Base-by-base conservation (phyloP, 2,797 vertebrate genomes). In the Xerus rutilus region DNA sequence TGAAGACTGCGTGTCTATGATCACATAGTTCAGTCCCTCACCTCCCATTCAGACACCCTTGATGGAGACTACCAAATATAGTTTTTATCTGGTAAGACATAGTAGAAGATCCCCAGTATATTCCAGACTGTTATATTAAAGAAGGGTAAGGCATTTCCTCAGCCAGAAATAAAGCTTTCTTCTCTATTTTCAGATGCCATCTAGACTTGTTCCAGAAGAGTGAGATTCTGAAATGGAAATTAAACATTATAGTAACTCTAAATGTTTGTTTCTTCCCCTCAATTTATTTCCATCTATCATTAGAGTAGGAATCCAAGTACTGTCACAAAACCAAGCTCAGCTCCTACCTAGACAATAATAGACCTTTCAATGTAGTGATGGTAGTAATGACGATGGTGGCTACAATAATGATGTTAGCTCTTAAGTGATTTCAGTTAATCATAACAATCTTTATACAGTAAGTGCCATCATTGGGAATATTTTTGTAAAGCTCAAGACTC, bases 221-320 rank as follows among this genome's bases (percentile, higher is more conserved):
- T 59, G 28, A 85, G 32, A 92, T 89, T 86, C 7, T 64, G n/a
- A 86, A 86, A 89, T 54, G 78, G 12, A 49, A 77, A 85, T 57
- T 7, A 49, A 86, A 54, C 35, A 86, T 65, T n/a, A 30, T 21
- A 79, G 52, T 13, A 76, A 49, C 35, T 92, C 52, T n/a, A 82
- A 86, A 45, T 92, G 64, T 59, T n/a, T 70, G 49, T 25, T n/a
- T 43, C 78, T 64, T 25, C 25, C 49, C 30, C 21, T 92, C 86
- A 69, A 62, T 25, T 62, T 83, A 65, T 59, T 35, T 91, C 35
- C 3, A 39, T 39, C 39, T 86, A 32, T 70, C 2, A 5, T 49
- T 70, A 81, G 6, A 70, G 23, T 10, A 82, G 57, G 32, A 76
- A 89, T 89, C 17, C 15, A 89, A 57, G 17, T 15, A 77, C 11